Base-by-base conservation (phyloP, 2,113 vertebrate species). In the Aythya baeri region DNA sequence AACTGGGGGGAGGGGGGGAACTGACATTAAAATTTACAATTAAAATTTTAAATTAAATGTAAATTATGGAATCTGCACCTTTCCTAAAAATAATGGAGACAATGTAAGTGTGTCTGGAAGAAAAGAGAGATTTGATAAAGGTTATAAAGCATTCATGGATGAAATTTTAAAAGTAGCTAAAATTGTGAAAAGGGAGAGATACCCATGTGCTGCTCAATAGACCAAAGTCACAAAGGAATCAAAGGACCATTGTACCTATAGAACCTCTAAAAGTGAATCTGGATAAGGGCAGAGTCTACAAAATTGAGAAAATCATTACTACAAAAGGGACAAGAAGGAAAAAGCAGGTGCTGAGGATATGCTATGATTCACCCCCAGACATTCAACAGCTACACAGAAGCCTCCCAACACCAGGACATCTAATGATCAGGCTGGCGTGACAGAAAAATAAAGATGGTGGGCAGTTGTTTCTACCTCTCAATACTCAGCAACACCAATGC, bases 241-340 rank as follows among this genome's bases (percentile, higher is more conserved):
- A 4, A 55, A 61, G 23, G n/a, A 14, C 55, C 10, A 4, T 54
- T 73, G 44, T 44, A 59, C 2, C 1, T 2, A 0, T 13, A 79
- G 27, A 79, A 79, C 41, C 10, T 62, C n/a, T 62, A 62, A 75
- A 74, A 55, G 9, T 31, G 62, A 62, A 61, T 61, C 46, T n/a
- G 49, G 44, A 68, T 68, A 55, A 74, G 38, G 25, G 11, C 23
- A 74, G 27, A 55, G 20, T 17, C 36, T 46, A 67, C 3, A 5
- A 74, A 74, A 74, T 22, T 32, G 20, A 80, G 34, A 52, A n/a
- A 25, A 31, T 49, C 54, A 34, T 62, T 3, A 1, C 46, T 55
- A 49, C 29, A 86, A 67, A 68, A 83, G 17, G 32, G 36, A 68
- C 44, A 61, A 32, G 36, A 83, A 75, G 54, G 36, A 68, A 82